Evolutionary conservation across 2,113 vertebrate genomes (phyloP).

Genomic region (Dolichallabes microphthalmus): DNA sequence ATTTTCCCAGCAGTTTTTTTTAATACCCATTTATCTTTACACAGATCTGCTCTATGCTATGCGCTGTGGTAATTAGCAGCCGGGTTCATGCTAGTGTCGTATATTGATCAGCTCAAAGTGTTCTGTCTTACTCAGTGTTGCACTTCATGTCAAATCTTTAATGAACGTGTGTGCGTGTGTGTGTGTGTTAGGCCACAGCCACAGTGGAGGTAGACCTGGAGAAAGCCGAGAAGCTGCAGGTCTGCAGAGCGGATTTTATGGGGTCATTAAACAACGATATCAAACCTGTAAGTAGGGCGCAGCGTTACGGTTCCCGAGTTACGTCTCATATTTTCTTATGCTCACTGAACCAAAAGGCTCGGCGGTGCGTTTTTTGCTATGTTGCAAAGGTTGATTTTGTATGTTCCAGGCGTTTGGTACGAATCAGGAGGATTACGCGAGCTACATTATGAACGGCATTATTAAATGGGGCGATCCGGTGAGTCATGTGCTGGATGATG

Average conservation of each 20-base stretch:
- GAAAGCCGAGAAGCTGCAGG: conserved; percentile 91
- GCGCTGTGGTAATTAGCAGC: background rate
- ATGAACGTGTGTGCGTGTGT: background rate
- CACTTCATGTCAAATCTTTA: background rate
- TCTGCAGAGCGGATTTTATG: conserved; percentile 87
- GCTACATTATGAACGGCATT: conserved; percentile 98
- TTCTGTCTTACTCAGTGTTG: background rate
- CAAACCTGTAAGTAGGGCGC: conserved; percentile 81
- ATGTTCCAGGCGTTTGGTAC: conserved; percentile 88
- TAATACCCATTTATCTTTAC: background rate
- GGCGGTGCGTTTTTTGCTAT: background rate
- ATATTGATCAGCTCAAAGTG: background rate
- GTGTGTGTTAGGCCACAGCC: conserved; percentile 79
- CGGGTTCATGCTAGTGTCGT: too few species aligned
- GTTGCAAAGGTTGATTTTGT: background rate
- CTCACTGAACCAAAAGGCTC: background rate
- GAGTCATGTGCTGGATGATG: conserved; percentile 87
- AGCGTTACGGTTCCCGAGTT: background rate
- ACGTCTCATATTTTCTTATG: background rate
- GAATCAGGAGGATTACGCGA: conserved; percentile 96
- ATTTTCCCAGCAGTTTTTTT: background rate
- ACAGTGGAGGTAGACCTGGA: conserved; percentile 99
- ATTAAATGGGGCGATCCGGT: conserved; percentile 98
- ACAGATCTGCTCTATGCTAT: background rate
- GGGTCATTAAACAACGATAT: conserved; percentile 96